Percentiles rank a stretch among this genome's conserved stretches.
These are phyloP conservation scores for Xyrauchen texanus DNA, from an alignment of 2,113 vertebrate genomes.

Conservation along the genomic window DNA sequence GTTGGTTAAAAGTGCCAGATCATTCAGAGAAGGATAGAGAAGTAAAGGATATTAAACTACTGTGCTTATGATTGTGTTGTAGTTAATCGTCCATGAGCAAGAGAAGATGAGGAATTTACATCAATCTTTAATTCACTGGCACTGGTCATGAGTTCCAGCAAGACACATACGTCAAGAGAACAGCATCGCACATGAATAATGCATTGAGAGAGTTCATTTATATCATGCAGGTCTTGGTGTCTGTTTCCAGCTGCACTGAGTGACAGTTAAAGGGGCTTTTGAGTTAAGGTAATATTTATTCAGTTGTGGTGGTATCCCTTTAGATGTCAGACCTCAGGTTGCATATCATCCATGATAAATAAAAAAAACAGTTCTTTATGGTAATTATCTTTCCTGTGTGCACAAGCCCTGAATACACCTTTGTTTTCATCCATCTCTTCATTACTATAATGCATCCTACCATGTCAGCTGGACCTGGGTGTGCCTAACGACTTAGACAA, in stretches of 20 bases:
- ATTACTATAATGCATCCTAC: conserved; percentile 7
- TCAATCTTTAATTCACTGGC: conserved; percentile 38
- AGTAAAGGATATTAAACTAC: background rate
- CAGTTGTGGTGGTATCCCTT: conserved; percentile 15
- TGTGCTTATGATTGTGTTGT: conserved; percentile 23
- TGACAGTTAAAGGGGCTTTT: conserved; percentile 39
- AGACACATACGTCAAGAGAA: conserved; percentile 27
- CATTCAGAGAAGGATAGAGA: background rate
- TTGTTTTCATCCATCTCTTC: background rate
- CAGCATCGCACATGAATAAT: conserved; percentile 41
- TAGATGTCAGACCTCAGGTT: conserved; percentile 17
- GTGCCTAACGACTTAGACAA: conserved; percentile 26
- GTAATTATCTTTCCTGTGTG: conserved; percentile 19
- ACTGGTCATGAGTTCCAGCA: conserved; percentile 4
- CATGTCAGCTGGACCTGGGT: conserved; percentile 8
- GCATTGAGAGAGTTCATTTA: conserved; percentile 33
- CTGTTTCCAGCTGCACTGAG: conserved; percentile 22
- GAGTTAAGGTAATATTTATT: conserved; percentile 44
- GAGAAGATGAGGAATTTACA: conserved; percentile 38
- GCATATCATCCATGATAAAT: background rate
- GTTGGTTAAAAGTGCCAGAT: background rate
- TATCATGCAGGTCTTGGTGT: conserved; percentile 38
- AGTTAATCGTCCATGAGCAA: conserved; percentile 39
- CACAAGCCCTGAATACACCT: background rate
- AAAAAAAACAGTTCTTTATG: background rate